Evolutionary conservation across 2,888 invertebrate species (phyloP), one percentile per base, ranked within the genome.

Genomic region (Aporophyla nigra): DNA sequence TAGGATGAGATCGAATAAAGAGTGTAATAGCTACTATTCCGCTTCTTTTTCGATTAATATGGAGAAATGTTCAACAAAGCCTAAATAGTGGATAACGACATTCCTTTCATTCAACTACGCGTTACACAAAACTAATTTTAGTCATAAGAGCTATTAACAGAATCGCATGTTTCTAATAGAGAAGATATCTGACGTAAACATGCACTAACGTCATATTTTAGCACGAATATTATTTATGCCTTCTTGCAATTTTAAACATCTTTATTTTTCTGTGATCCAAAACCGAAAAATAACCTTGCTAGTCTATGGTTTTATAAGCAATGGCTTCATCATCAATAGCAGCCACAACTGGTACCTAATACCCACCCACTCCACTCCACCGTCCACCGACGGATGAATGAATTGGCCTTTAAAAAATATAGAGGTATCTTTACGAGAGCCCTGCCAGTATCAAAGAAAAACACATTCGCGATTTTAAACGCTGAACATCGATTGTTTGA

Each of bases 391-490:
- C 14, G 21, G 1, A 49, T 14, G 7, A 4, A 27, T 65, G 7
- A 14, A 49, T 21, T 19, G 27, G 6, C 24, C 1, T 49, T 2
- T 5, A 49, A 27, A 27, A 46, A 49, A 27, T 14, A 1, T 46
- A n/a, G n/a, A 56, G 14, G 5, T 27, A 27, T n/a, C 0, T 19
- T 9, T 21, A 21, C 5, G 2, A 16, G 21, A 73, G 21, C 14
- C 16, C 33, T 49, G 21, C 7, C 51, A 21, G 21, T 14, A 49
- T 66, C 4, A 56, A 66, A 70, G 19, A 69, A 59, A 58, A 43
- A 33, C 46, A 67, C 59, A 72, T 72, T 73, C 76, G 69, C 71
- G 46, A 21, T 84, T 74, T 80, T 51, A 33, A 73, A 59, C 33
- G 46, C 21, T 51, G 12, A 65, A n/a, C 69, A 54, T 54, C 27